Conservation (phyloP, 2,888 invertebrate genomes). For the Meloe dianella region DNA sequence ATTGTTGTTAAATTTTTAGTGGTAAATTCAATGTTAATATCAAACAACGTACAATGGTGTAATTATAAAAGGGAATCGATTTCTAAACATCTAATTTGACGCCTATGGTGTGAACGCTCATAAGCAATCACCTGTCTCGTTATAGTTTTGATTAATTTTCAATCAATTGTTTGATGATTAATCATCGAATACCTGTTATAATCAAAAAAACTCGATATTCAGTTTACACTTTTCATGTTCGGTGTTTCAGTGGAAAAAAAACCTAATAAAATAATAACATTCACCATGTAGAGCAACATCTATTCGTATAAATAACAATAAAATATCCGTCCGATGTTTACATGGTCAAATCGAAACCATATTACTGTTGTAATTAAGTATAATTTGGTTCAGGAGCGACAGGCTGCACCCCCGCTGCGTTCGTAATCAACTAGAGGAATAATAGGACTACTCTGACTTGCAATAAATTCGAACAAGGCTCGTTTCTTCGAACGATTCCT, state of each 20-base stretch:
- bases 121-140: conserved; percentile 61
- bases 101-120: conserved; percentile 59
- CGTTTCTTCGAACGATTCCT: conserved; percentile 37
- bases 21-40: conserved; percentile 11
- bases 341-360: conserved; percentile 56
- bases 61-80: conserved; percentile 45
- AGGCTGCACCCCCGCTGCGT: conserved; percentile 56
- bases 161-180: conserved; percentile 61
- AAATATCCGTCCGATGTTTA: conserved; percentile 46
- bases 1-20: background rate
- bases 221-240: background rate
- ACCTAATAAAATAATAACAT: conserved; percentile 3
- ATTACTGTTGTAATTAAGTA: conserved; percentile 57
- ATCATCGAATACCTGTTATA: conserved; percentile 43
- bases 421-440: conserved; percentile 59
- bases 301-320: conserved; percentile 5
- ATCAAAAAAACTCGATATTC: conserved; percentile 36
- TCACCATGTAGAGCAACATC: background rate
- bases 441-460: conserved; percentile 60
- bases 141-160: conserved; percentile 62
- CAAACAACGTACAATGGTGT: conserved; percentile 37
- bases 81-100: conserved; percentile 58
- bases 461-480: conserved; percentile 56
- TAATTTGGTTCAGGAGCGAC: conserved; percentile 57
- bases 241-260: background rate